Base-by-base conservation (phyloP, 1,140 invertebrate genomes). In the Prorops nasuta region DNA sequence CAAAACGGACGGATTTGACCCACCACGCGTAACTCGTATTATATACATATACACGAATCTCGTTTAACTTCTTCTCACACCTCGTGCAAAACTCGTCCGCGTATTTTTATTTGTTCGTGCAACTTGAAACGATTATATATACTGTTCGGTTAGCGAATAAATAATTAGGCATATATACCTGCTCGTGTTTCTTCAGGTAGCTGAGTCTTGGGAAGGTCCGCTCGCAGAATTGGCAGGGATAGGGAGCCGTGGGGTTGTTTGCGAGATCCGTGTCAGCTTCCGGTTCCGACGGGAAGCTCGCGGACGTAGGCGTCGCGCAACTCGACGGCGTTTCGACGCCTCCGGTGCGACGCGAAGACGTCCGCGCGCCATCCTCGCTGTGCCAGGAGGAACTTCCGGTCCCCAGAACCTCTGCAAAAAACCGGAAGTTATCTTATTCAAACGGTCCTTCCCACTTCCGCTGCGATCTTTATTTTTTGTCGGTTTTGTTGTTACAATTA, bases 181-280 rank as follows among this genome's bases (percentile, higher is more conserved):
- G 92, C 78, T 95, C 90, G 81, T 96, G 93, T 75, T 92, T 91
- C 77, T 92, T 94, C 54, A 96, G 82, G 70, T 91, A 91, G 44
- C 86, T 89, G 21, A 91, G 83, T 34, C 90, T 81, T 1, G 92
- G 87, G 78, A 95, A 96, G 37, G 91, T 90, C 72, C 92, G 90
- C 53, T 93, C 89, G 79, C 93, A 96, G 78, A 92, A 94, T 71
- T 90, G 88, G 77, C 92, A 94, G 55, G 89, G 85, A 80, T 94
- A 92, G 28, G 91, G 91, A 20, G 89, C 89, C 54, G 81, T 83
- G 6, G 79, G 69, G 56, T 77, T 80, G 58, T 77, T 74, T 41
- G 54, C 56, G 57, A 60, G 49, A 14, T 75, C 71, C 15, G 56
- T 58, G 40, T 78, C 75, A 32, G 72, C 69, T 51, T 79, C 77